Evolutionary conservation across 2,113 vertebrate species (phyloP), one percentile per base, ranked within the genome.

Genomic region (Takifugu bimaculatus): DNA sequence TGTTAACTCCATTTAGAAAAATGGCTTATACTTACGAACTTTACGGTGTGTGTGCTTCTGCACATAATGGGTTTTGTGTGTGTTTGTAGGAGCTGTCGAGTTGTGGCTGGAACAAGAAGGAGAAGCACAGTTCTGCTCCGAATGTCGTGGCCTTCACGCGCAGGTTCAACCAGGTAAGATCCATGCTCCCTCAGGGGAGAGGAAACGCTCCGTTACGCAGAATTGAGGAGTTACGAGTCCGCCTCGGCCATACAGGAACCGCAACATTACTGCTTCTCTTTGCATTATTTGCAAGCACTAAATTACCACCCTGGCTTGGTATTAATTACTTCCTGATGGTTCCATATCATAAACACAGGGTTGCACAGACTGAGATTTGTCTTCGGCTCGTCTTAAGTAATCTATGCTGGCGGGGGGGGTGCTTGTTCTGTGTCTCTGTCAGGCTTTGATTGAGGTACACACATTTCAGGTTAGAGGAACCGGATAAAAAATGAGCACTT

Each of bases 51-150:
- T 39, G 2, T 39, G 2, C 4, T 32, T 4, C 12, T 15, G 44
- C 44, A 45, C 14, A 45, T 45, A 45, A 15, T 13, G 20, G 20
- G 20, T 47, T 0, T 9, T 50, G 11, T 13, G 2, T 48, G 26
- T 74, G 15, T 77, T 79, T 75, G 44, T 65, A 99, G 97, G 97
- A 99, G 82, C 92, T 99, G 88, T 95, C 96, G 52, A 99, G 97
- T 86, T 99, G 97, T 83, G 97, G 96, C 80, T 99, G 97, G 97
- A 99, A 98, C 89, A 98, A 98, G 86, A 99, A 95, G 86, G 97
- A 99, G 85, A 99, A 99, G 82, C 94, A 98, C 59, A 98, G 93
- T 91, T 96, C 94, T 53, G 93, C 97, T 76, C 97, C 97, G 11
- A 99, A 98, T 48, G 95, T 95, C 20, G 97, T 99, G 87, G 96